Evolutionary conservation across 2,888 invertebrate species (phyloP).

Genomic region (Dynastes tityus): DNA sequence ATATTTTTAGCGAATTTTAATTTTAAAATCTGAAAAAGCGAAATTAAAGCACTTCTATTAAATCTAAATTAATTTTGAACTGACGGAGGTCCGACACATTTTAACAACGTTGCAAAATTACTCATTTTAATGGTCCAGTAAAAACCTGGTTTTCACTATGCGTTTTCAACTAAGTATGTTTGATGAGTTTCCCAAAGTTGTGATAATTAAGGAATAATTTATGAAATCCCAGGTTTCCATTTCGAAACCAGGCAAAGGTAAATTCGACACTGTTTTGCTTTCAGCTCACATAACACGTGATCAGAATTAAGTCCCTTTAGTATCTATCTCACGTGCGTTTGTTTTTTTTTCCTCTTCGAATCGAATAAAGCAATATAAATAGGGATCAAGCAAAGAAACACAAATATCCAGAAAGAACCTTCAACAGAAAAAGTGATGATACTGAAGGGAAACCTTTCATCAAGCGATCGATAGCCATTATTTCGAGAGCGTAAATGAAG

Average conservation of each 20-base stretch:
- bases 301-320: not conserved
- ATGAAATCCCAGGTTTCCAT: not conserved
- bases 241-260: not conserved
- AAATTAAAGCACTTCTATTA: not conserved
- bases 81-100: not conserved
- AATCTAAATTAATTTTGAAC: not conserved
- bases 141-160: not conserved
- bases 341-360: not conserved
- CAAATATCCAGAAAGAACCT: not conserved
- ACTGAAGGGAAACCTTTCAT: not conserved
- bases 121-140: not conserved
- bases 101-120: not conserved
- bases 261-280: not conserved
- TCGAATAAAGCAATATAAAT: not conserved
- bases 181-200: not conserved
- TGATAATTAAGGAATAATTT: not conserved
- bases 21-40: not conserved
- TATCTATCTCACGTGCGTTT: not conserved
- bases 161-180: not conserved
- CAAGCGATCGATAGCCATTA: not conserved
- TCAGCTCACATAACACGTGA: not conserved
- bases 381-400: not conserved
- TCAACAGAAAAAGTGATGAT: not conserved
- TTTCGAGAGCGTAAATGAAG: not conserved
- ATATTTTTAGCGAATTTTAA: not conserved